phyloP scores from a whole-genome alignment of 2,797 vertebrate species.

The Crypturellus tataupa region DNA sequence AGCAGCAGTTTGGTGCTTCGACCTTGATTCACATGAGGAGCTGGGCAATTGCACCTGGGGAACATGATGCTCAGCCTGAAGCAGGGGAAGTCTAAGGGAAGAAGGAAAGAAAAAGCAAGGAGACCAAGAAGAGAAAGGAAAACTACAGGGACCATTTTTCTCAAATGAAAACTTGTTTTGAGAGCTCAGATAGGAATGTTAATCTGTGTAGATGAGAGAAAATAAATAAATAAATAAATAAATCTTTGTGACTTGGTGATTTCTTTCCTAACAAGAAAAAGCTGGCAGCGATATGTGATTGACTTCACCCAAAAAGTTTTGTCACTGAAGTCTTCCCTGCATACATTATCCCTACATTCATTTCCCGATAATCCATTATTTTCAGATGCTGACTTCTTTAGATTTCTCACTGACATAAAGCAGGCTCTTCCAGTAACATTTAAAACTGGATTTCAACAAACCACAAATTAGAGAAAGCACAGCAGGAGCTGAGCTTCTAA shows the following conservation, averaged over 20 bases:
- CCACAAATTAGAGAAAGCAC: slow-evolving; percentile 57
- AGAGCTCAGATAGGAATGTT: background rate
- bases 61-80: background rate
- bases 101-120: background rate
- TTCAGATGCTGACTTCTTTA: background rate
- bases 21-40: background rate
- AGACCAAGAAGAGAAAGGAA: background rate
- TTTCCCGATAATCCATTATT: slow-evolving; percentile 52
- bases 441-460: slow-evolving; percentile 58
- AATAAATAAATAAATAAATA: background rate
- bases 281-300: background rate
- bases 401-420: slow-evolving; percentile 36
- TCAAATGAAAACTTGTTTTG: background rate
- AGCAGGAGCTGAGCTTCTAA: slow-evolving; percentile 61
- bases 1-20: background rate
- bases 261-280: background rate
- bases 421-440: slow-evolving; percentile 27
- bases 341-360: background rate
- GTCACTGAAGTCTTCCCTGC: background rate
- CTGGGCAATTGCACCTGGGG: background rate
- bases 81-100: background rate
- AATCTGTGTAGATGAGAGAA: background rate
- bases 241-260: background rate
- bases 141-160: background rate
- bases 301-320: background rate